Evolutionary conservation across 2,113 vertebrate genomes (phyloP).

Genomic region (Crotalus horridus): DNA sequence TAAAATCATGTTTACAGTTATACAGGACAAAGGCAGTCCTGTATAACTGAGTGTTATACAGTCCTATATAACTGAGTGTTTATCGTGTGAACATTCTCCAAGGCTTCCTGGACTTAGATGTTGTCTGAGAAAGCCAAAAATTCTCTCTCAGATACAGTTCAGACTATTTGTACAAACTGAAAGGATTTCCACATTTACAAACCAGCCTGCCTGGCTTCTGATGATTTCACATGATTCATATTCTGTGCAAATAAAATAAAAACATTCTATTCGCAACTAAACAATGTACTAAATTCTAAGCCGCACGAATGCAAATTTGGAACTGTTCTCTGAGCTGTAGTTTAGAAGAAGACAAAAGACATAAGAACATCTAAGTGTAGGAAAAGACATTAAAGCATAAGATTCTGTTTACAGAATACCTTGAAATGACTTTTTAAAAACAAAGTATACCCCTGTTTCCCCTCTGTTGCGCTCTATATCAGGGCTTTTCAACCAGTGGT

Average conservation of each 20-base stretch:
- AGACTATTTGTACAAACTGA: background rate
- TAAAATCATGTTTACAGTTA: background rate
- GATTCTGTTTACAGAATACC: background rate
- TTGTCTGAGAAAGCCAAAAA: background rate
- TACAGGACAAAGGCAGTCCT: background rate
- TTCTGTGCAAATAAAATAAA: background rate
- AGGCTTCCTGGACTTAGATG: background rate
- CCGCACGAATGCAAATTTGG: background rate
- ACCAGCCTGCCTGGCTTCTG: background rate
- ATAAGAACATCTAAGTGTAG: too few species aligned
- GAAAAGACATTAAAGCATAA: background rate
- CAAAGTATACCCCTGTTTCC: too few species aligned
- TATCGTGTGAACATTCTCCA: background rate
- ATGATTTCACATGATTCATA: background rate
- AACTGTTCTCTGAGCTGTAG: background rate
- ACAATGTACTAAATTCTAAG: background rate
- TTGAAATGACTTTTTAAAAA: background rate
- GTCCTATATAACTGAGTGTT: too few species aligned
- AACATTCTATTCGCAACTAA: background rate
- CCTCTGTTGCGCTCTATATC: background rate
- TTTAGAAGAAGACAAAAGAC: background rate
- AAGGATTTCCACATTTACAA: background rate
- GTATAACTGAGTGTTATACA: too few species aligned
- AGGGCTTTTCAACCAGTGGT: too few species aligned
- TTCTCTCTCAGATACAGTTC: background rate